Base-by-base conservation (phyloP, 2,888 invertebrate genomes). In the Cryptus armator region DNA sequence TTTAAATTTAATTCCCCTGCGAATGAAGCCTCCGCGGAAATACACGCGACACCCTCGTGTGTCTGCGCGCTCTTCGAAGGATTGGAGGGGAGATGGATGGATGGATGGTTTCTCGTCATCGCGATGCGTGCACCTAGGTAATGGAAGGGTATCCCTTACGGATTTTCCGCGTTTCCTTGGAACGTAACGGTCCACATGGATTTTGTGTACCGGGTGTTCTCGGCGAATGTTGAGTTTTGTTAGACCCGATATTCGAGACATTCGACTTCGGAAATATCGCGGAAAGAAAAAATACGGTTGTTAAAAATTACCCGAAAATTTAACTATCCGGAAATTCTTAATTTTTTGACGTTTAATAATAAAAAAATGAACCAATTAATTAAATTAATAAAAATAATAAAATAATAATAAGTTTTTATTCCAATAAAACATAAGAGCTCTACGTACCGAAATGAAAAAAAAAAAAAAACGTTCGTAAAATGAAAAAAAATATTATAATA, bases 1-100 rank as follows among this genome's bases (percentile, higher is more conserved):
- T 56, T 56, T 43, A 44, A 44, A 59, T 56, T 43, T 53, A 43
- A 56, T 72, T 72, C 37, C 71, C 56, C 3, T 19, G 37, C 46
- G 43, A 43, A 24, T 56, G 43, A 72, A 56, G 43, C 43, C 19
- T 37, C 53, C 70, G 32, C 53, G 37, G 19, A 19, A 37, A 43
- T n/a, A 43, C 16, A 29, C n/a, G n/a, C 51, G 51, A 53, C 12
- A 14, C 43, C 70, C 19, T 16, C 43, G n/a, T 29, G 53, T 14
- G 16, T 19, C 32, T 53, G 16, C 12, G 56, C 56, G 19, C 19
- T 44, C 4, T 14, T 2, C 12, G 44, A 19, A 56, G n/a, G 29
- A n/a, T 56, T 37, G 37, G 37, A 37, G 9, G 68, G 48, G 48
- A 56, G 56, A 43, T 56, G n/a, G 53, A 71, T 71, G 71, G 71